Conservation (phyloP, 1,140 invertebrate genomes). For the Drosophila bocqueti region DNA sequence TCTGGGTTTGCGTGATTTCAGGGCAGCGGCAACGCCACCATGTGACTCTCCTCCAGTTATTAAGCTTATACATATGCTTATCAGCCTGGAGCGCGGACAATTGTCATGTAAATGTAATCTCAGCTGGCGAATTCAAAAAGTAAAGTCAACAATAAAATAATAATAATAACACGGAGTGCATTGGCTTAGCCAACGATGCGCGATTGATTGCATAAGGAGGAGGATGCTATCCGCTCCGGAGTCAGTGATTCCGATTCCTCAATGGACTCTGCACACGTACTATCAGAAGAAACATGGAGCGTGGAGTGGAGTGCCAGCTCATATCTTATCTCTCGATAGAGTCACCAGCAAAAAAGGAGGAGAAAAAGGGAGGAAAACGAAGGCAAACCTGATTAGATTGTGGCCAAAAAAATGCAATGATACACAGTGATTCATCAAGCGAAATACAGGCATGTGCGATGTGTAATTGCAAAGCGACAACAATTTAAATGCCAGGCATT, state of each 20-base stretch:
- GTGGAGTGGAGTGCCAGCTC: slow-evolving; percentile 21
- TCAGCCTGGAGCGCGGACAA: slow-evolving; percentile 50
- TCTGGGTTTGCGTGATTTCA: slow-evolving; percentile 39
- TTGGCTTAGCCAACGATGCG: slow-evolving; percentile 55
- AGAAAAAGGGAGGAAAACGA: not conserved
- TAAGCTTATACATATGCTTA: slow-evolving; percentile 56
- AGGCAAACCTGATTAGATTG: slow-evolving; percentile 52
- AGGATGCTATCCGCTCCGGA: slow-evolving; percentile 17
- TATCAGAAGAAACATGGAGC: slow-evolving; percentile 9
- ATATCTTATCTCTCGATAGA: slow-evolving; percentile 64
- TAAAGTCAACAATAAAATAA: slow-evolving; percentile 44
- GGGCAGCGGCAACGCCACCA: slow-evolving; percentile 6
- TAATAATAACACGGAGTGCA: slow-evolving; percentile 63
- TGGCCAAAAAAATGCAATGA: slow-evolving; percentile 48
- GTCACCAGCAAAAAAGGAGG: slow-evolving; percentile 36
- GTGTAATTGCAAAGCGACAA: slow-evolving; percentile 37
- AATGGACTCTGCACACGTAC: slow-evolving; percentile 56
- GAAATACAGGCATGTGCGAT: slow-evolving; percentile 21
- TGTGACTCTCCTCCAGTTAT: slow-evolving; percentile 37
- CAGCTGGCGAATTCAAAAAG: slow-evolving; percentile 16
- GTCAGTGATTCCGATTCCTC: slow-evolving; percentile 51
- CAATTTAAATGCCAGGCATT: slow-evolving; percentile 30
- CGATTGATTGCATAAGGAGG: slow-evolving; percentile 40
- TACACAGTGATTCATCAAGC: slow-evolving; percentile 40
- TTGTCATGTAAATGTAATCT: slow-evolving; percentile 64